Evolutionary conservation across 1,140 invertebrate species (phyloP).

Genomic region (Drosophila kepulauana): DNA sequence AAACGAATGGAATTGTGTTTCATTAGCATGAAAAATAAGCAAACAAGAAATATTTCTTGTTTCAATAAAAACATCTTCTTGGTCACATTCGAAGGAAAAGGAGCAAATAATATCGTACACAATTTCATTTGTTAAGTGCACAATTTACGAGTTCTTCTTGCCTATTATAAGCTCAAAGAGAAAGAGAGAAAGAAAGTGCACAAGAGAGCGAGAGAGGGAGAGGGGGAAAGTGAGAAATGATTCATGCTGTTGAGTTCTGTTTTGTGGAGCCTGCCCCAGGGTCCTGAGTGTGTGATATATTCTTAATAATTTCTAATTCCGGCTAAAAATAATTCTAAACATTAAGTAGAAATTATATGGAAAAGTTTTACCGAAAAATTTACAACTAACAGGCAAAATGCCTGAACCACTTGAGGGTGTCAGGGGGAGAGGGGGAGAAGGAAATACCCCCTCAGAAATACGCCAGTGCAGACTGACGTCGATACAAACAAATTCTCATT

Average conservation of each 20-base stretch:
- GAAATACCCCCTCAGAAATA: constrained; percentile 2
- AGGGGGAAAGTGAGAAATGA: constrained; percentile 1
- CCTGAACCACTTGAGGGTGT: neutral
- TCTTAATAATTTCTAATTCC: constrained; percentile 80
- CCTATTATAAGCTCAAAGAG: constrained; percentile 47
- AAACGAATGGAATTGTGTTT: too few relatives aligned
- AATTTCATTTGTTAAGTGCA: constrained; percentile 68
- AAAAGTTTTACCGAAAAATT: constrained; percentile 74
- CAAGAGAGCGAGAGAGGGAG: neutral
- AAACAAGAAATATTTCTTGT: neutral
- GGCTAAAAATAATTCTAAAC: constrained; percentile 80
- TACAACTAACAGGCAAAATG: constrained; percentile 61
- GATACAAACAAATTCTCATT: constrained; percentile 83
- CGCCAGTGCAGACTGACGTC: constrained; percentile 59
- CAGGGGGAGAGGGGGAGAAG: neutral
- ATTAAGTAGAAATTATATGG: constrained; percentile 81
- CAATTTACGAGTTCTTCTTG: constrained; percentile 65
- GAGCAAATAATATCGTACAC: constrained; percentile 37
- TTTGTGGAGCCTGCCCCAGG: constrained; percentile 18
- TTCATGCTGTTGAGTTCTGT: constrained; percentile 19
- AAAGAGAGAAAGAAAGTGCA: neutral
- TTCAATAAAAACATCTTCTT: constrained; percentile 8
- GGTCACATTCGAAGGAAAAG: constrained; percentile 5
- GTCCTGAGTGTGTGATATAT: constrained; percentile 65
- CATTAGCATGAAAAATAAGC: neutral